Evolutionary conservation across 53 echinoderm and acorn worm genomes (phyloP).

Genomic region (Pentamera pediparva): DNA sequence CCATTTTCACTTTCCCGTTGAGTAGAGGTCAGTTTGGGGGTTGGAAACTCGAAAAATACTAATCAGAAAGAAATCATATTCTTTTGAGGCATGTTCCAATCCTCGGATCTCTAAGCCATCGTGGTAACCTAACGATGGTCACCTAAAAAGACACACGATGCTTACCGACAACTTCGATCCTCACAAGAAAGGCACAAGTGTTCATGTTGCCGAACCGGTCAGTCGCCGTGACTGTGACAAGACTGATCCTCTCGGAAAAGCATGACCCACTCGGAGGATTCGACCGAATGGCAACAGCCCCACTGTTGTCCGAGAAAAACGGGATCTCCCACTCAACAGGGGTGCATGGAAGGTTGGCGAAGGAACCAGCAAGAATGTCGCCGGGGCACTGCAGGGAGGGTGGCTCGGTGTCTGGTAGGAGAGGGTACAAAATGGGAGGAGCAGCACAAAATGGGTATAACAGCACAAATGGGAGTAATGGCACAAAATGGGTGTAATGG

Average conservation of each 20-base stretch:
- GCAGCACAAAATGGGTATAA: background rate
- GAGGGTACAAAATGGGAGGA: background rate
- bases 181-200: background rate
- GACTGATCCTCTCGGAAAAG: background rate
- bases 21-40: no score
- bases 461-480: no score
- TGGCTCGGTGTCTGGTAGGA: background rate
- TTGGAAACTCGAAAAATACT: no score
- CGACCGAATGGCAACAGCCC: background rate
- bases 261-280: background rate
- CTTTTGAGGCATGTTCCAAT: no score
- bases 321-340: slow-evolving; percentile 56
- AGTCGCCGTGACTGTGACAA: background rate
- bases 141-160: no score
- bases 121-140: no score
- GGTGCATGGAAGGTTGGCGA: slow-evolving; percentile 10
- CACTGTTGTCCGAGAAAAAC: slow-evolving; percentile 60
- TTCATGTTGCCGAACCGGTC: slow-evolving; percentile 20
- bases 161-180: background rate
- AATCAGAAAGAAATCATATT: no score
- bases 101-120: no score
- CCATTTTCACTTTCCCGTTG: no score
- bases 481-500: no score
- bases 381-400: slow-evolving; percentile 5
- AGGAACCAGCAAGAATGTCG: background rate